A percentile compares a stretch with the other conserved stretches of the same genome.
phyloP scores from a whole-genome alignment of 2,797 vertebrate genomes.

The Sebastiscus tertius region DNA sequence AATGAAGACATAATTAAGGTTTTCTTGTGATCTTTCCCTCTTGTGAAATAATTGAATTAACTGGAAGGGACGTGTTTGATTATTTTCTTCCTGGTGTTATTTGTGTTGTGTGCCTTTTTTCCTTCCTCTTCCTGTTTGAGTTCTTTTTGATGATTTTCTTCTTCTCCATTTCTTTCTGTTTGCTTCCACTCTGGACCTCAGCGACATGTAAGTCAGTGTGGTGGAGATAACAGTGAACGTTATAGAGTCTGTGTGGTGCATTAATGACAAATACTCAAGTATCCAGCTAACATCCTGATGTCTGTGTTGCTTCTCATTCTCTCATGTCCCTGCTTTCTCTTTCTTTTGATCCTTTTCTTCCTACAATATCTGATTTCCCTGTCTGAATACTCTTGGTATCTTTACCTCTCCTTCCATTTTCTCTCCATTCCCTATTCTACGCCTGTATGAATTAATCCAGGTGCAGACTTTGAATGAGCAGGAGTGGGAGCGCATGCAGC shows the following conservation, averaged over 20 bases:
- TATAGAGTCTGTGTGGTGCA: slow-evolving; percentile 16
- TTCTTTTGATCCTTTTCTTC: not conserved
- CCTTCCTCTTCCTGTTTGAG: slow-evolving; percentile 6
- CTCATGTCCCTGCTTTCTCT: not conserved
- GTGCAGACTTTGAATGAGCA: slow-evolving; percentile 98
- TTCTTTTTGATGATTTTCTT: slow-evolving; percentile 52
- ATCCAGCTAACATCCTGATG: not conserved
- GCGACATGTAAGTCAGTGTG: slow-evolving; percentile 78
- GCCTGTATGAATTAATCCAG: slow-evolving; percentile 66
- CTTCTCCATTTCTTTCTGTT: slow-evolving; percentile 60
- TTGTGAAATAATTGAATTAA: not conserved
- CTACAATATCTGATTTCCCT: not conserved
- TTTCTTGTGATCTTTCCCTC: not conserved
- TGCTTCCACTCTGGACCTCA: slow-evolving; percentile 71
- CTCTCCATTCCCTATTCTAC: not conserved
- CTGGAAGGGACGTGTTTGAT: not conserved
- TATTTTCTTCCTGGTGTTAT: not conserved
- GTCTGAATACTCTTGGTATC: not conserved
- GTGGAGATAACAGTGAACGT: not conserved
- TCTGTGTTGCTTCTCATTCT: not conserved
- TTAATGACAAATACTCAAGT: not conserved
- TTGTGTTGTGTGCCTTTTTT: not conserved
- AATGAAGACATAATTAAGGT: not conserved
- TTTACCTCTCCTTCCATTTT: not conserved
- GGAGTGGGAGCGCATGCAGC: slow-evolving; percentile 98